Base-by-base conservation (phyloP, 2,113 vertebrate species). In the Chiloscyllium plagiosum region DNA sequence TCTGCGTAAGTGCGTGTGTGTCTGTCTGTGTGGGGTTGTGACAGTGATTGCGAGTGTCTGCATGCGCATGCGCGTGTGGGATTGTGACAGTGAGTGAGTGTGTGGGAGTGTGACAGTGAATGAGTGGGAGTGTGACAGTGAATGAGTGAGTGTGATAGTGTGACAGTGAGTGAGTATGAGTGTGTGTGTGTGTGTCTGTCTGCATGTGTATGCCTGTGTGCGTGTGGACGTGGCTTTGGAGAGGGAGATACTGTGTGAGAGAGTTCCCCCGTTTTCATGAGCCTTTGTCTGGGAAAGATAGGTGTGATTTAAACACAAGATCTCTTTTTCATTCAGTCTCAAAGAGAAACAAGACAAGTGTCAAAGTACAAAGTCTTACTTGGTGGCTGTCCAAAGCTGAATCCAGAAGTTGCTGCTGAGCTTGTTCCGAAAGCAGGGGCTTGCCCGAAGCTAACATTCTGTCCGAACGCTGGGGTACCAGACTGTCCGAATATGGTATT, bases 301-400 rank as follows among this genome's bases (percentile, higher is more conserved):
- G 89, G 37, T 29, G 33, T 4, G 29, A 92, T 19, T 37, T 93
- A 22, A 93, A 93, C n/a, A 7, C 17, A 68, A 68, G 80, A 5
- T 0, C 19, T 42, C 42, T 66, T 1, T 22, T 68, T 68, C n/a
- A 42, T 6, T 37, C 20, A 61, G 33, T 3, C 33, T 37, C 37
- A 66, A 66, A 93, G 37, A 12, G 65, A 90, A n/a, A 66, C 5
- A 29, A n/a, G 33, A 19, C 10, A 10, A 10, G 17, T 93, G 17
- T 37, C n/a, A 68, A 93, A 42, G 20, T 17, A 6, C 17, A 83
- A 20, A 42, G 37, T 42, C 98, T 98, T 96, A 99, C 99, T 98
- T 96, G 98, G 97, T 1, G 98, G 97, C 87, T 99, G 99, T 96
- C 98, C 98, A 95, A 99, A 99, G 97, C 98, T 97, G 96, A 99